Conservation (phyloP, 1,140 invertebrate genomes). For the Pachypeltis micranthus region DNA sequence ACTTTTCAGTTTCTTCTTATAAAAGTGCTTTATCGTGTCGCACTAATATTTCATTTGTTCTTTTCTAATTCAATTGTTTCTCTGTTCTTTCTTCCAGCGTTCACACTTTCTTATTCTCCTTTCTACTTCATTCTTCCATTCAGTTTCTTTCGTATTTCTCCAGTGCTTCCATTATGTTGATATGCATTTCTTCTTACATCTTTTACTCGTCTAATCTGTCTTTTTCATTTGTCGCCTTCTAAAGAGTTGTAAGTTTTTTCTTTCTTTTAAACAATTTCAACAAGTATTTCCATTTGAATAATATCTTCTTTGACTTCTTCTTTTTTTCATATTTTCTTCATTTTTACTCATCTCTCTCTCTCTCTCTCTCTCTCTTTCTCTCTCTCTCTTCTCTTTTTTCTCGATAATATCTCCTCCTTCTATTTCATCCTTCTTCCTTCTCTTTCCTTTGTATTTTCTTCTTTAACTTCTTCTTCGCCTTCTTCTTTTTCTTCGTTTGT, state of each 20-base stretch:
- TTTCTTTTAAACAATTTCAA: conserved; percentile 3
- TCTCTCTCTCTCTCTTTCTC: neutral
- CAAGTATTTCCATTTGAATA: neutral
- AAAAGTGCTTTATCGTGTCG: neutral
- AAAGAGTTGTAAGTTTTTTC: no score
- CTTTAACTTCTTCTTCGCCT: neutral
- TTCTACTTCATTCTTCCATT: no score
- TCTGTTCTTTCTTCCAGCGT: neutral
- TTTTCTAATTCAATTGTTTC: neutral
- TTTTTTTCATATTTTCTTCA: conserved; percentile 3
- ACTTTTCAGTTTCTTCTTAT: neutral
- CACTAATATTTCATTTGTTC: neutral
- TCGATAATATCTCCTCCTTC: neutral
- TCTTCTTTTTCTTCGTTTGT: neutral
- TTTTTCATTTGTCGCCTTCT: no score
- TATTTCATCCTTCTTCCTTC: neutral
- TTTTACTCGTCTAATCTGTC: no score
- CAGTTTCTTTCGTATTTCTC: no score
- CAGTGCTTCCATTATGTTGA: no score
- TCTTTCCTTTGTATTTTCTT: neutral
- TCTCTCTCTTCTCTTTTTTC: neutral
- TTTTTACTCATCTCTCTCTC: conserved; percentile 5
- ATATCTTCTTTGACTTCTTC: conserved; percentile 2
- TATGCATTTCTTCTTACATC: no score
- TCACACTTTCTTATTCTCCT: neutral